These are phyloP conservation scores for Resseliella maxima DNA, from an alignment of 2,888 invertebrate genomes.

Conservation along the genomic window DNA sequence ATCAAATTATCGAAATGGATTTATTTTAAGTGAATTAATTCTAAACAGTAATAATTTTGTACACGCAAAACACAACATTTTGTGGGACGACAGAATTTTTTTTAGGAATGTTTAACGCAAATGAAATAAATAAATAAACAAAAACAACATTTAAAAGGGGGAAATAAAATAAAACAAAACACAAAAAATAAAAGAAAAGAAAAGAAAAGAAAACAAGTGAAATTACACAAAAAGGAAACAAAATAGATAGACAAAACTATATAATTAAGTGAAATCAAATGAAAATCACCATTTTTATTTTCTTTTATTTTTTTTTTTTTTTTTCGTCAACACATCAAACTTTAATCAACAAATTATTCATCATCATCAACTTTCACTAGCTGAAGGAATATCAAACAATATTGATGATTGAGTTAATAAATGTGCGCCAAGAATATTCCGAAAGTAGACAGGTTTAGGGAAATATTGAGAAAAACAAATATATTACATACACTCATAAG, in stretches of 20 bases:
- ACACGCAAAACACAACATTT: constrained; percentile 39
- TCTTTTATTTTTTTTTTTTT: background rate
- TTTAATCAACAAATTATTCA: background rate
- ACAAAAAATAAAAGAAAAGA: background rate
- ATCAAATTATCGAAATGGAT: constrained; percentile 41
- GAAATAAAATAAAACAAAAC: background rate
- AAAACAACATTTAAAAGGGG: background rate
- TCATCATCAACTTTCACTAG: constrained; percentile 41
- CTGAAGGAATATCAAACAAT: constrained; percentile 26
- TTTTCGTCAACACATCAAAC: background rate
- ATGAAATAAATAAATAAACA: background rate
- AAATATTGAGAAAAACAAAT: no score
- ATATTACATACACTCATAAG: background rate
- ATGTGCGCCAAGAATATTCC: constrained; percentile 25
- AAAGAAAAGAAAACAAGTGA: background rate
- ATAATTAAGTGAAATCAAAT: constrained; percentile 36
- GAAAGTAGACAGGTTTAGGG: constrained; percentile 26
- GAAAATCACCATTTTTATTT: background rate
- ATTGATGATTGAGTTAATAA: constrained; percentile 7
- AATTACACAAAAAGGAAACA: background rate
- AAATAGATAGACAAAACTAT: constrained; percentile 50
- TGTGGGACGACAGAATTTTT: constrained; percentile 41
- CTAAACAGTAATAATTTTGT: constrained; percentile 50
- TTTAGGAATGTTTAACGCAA: constrained; percentile 37
- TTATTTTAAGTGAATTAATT: constrained; percentile 50